Conservation (phyloP, 2,888 invertebrate species). For the Drosophila buzzatii region DNA sequence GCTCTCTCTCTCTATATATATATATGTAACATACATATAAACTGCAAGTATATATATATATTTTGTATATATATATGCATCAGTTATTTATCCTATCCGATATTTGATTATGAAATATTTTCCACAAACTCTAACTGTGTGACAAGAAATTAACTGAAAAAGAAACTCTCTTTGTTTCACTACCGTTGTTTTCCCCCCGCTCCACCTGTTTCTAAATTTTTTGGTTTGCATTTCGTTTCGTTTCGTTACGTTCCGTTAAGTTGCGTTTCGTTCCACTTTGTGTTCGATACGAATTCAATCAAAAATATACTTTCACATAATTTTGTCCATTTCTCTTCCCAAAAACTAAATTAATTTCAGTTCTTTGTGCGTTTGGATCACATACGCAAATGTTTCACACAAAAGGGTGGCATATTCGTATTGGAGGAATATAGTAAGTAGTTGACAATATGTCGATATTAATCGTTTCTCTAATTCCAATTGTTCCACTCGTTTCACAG, state of each 20-base stretch:
- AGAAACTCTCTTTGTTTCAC: slow-evolving; percentile 12
- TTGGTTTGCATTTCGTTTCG: slow-evolving; percentile 28
- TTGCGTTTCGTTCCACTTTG: slow-evolving; percentile 34
- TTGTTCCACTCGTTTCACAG: slow-evolving; percentile 86
- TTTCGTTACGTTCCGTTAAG: slow-evolving; percentile 43
- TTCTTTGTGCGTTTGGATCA: slow-evolving; percentile 99
- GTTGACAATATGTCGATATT: neutral
- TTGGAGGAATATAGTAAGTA: slow-evolving; percentile 99
- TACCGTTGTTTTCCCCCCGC: slow-evolving; percentile 5
- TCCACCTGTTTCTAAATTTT: slow-evolving; percentile 38
- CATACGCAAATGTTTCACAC: slow-evolving; percentile 99
- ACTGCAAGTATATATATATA: slow-evolving; percentile 1
- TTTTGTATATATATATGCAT: slow-evolving; percentile 16
- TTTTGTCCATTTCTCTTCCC: slow-evolving; percentile 12
- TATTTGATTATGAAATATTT: slow-evolving; percentile 21
- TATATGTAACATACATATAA: slow-evolving; percentile 2
- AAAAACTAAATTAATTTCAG: slow-evolving; percentile 88
- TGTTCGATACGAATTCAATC: neutral
- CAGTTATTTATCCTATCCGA: slow-evolving; percentile 2
- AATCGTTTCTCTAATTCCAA: neutral
- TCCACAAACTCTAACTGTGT: slow-evolving; percentile 32
- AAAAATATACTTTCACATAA: slow-evolving; percentile 12
- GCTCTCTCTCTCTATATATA: neutral
- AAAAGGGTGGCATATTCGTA: slow-evolving; percentile 99
- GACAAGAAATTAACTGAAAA: slow-evolving; percentile 7